These are phyloP conservation scores for Phrynosoma platyrhinos DNA, from an alignment of 2,113 vertebrate species.

Conservation along the genomic window DNA sequence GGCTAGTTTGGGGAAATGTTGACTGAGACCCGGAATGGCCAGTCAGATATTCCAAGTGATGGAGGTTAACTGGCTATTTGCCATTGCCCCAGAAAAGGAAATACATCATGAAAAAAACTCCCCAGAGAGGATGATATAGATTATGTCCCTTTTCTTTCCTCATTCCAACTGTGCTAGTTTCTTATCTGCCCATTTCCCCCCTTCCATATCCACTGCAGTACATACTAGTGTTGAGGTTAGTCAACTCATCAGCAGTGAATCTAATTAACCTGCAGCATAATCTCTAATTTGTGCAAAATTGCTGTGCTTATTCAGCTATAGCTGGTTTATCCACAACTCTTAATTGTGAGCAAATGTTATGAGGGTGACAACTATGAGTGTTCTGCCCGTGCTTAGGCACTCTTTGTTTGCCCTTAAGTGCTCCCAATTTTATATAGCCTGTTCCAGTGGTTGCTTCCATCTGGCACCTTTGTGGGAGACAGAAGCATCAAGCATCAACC, in stretches of 20 bases:
- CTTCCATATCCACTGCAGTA: too few relatives aligned
- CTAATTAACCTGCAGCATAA: conserved; percentile 67
- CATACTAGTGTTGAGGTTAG: neutral
- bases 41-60: too few relatives aligned
- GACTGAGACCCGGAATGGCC: too few relatives aligned
- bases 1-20: too few relatives aligned
- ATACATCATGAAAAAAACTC: too few relatives aligned
- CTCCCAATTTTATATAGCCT: conserved; percentile 54
- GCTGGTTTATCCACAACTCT: conserved; percentile 38
- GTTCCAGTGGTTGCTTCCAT: conserved; percentile 65
- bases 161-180: neutral
- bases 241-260: conserved; percentile 49
- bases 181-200: neutral
- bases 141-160: neutral
- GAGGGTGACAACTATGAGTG: neutral
- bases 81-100: too few relatives aligned
- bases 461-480: conserved; percentile 55
- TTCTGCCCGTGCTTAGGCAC: conserved; percentile 46
- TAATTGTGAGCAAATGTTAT: conserved; percentile 45
- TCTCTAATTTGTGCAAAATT: conserved; percentile 68
- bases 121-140: neutral
- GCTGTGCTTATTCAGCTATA: conserved; percentile 67
- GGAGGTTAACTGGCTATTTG: too few relatives aligned
- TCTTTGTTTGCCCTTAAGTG: conserved; percentile 43
- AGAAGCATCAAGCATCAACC: conserved; percentile 35